A percentile compares a stretch with the other conserved stretches of the same genome.
Conservation (phyloP, 2,797 vertebrate genomes). For the Rhinoraja longicauda region DNA sequence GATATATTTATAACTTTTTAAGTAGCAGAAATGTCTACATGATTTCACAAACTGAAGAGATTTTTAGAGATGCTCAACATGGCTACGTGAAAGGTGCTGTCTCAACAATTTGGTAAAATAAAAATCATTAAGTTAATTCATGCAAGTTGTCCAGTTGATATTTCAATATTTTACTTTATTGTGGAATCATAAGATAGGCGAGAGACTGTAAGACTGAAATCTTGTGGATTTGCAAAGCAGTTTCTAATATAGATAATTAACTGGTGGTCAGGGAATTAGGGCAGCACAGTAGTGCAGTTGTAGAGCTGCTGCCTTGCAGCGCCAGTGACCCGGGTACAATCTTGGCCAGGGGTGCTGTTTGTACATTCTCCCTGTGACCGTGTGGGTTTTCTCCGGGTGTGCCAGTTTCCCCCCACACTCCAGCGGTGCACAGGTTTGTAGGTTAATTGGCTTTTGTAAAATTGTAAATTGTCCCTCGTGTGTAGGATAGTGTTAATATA, state of each 20-base stretch:
- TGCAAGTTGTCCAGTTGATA: neutral
- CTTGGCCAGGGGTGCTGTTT: no score
- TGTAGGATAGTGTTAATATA: no score
- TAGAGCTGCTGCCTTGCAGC: no score
- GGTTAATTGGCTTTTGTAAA: no score
- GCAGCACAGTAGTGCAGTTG: no score
- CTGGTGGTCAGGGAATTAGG: neutral
- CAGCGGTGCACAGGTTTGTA: no score
- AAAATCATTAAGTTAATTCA: neutral
- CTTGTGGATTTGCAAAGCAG: neutral
- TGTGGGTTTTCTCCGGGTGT: no score
- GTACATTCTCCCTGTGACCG: no score
- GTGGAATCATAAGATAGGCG: neutral
- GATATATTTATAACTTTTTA: neutral
- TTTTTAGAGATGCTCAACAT: neutral
- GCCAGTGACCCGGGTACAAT: no score
- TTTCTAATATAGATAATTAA: neutral
- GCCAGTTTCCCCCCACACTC: no score
- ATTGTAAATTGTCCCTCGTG: no score
- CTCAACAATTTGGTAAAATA: neutral
- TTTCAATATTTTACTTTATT: neutral
- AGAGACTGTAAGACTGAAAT: neutral
- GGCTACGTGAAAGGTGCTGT: neutral
- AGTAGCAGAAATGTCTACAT: neutral
- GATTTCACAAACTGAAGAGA: neutral